These are phyloP conservation scores for Agonopterix alstromeriana DNA, from an alignment of 2,888 invertebrate species.

Conservation along the genomic window DNA sequence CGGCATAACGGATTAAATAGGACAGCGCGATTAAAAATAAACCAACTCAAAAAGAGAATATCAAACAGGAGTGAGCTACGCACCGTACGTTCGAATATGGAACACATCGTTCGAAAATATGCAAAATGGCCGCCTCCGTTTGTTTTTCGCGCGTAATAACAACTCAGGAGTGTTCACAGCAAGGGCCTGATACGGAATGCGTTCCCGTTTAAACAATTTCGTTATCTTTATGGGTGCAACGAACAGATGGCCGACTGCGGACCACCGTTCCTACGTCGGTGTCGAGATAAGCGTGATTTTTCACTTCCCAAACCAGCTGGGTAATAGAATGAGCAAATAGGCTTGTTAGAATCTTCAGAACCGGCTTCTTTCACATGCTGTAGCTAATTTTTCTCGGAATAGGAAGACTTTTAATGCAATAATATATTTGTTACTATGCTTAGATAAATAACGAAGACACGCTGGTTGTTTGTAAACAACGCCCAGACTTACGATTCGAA, in stretches of 20 bases:
- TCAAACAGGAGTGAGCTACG: constrained; percentile 58
- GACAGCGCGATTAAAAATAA: constrained; percentile 75
- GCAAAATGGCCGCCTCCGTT: constrained; percentile 57
- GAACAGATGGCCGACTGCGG: constrained; percentile 68
- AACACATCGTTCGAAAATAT: constrained; percentile 69
- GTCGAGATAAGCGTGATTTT: constrained; percentile 72
- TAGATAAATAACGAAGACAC: constrained; percentile 14
- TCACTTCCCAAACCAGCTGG: constrained; percentile 69
- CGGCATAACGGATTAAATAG: constrained; percentile 73
- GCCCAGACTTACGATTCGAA: constrained; percentile 26
- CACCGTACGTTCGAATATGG: constrained; percentile 72
- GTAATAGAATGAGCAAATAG: constrained; percentile 64
- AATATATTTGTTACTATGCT: constrained; percentile 14
- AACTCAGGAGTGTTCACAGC: constrained; percentile 45
- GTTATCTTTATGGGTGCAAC: constrained; percentile 76
- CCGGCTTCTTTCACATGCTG: constrained; percentile 46
- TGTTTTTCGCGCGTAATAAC: constrained; percentile 64
- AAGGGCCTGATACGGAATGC: constrained; percentile 58
- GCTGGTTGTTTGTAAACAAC: constrained; percentile 62
- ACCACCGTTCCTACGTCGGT: constrained; percentile 62
- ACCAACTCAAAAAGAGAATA: constrained; percentile 70
- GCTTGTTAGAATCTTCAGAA: constrained; percentile 49
- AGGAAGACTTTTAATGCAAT: constrained; percentile 17
- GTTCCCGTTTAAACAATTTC: constrained; percentile 61
- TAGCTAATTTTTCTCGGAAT: constrained; percentile 58